Percentiles rank a stretch among this genome's conserved stretches.
Conservation (phyloP, 1,140 invertebrate species). For the Trichonephila clavata region DNA sequence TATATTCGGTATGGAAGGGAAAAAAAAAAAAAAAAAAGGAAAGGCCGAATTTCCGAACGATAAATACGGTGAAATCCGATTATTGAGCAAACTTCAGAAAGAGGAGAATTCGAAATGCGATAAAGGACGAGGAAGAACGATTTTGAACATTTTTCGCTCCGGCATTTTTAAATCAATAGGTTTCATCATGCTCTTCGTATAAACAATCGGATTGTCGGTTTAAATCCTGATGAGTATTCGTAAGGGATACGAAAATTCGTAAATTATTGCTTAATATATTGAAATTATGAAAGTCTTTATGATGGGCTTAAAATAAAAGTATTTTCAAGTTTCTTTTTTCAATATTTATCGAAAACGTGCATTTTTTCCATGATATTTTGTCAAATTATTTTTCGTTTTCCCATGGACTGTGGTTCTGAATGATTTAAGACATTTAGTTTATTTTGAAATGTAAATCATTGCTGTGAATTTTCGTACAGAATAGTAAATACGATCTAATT, state of each 20-base stretch:
- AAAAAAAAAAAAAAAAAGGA: not conserved
- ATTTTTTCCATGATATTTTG: too few relatives aligned
- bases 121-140: not conserved
- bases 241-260: not conserved
- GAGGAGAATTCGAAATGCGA: slow-evolving; percentile 42
- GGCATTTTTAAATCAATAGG: not conserved
- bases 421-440: too few relatives aligned
- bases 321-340: too few relatives aligned
- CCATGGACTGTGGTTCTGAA: too few relatives aligned
- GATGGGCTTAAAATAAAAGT: too few relatives aligned
- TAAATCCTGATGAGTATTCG: not conserved
- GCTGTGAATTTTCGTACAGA: too few relatives aligned
- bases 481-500: too few relatives aligned
- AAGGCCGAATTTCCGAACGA: slow-evolving; percentile 14
- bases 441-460: too few relatives aligned
- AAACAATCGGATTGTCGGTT: not conserved
- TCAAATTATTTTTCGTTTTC: too few relatives aligned
- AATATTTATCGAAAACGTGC: too few relatives aligned
- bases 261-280: not conserved
- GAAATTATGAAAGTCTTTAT: not conserved
- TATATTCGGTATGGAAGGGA: not conserved
- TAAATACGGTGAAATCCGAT: slow-evolving; percentile 59
- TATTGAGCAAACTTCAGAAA: slow-evolving; percentile 35
- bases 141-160: not conserved
- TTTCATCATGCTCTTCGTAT: not conserved